Conservation (phyloP, 2,888 invertebrate genomes). For the Apamea sordens region DNA sequence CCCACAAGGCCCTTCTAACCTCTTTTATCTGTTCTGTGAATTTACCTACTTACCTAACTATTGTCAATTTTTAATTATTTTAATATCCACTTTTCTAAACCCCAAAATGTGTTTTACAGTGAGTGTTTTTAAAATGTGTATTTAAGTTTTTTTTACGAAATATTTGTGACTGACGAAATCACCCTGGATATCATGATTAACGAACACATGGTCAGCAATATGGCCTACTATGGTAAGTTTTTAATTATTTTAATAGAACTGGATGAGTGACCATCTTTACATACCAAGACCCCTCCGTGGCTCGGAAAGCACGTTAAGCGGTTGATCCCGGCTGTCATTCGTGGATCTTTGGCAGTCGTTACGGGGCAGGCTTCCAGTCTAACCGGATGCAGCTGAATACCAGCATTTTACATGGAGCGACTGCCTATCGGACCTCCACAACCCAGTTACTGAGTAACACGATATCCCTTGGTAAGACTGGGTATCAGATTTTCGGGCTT, state of each 20-base stretch:
- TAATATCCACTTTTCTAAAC: constrained; percentile 54
- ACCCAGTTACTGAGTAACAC: not conserved
- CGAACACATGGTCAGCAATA: constrained; percentile 81
- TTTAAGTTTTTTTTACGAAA: constrained; percentile 30
- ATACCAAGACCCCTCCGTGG: too few relatives aligned
- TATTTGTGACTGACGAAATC: constrained; percentile 50
- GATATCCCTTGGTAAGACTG: not conserved
- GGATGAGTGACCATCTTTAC: too few relatives aligned
- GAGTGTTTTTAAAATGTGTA: constrained; percentile 57
- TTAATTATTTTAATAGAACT: not conserved
- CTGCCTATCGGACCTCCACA: not conserved
- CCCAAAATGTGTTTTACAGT: constrained; percentile 21
- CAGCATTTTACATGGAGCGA: not conserved
- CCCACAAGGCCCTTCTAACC: too few relatives aligned
- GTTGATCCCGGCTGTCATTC: too few relatives aligned
- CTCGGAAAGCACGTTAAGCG: too few relatives aligned
- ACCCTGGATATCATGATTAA: constrained; percentile 79
- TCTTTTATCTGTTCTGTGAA: too few relatives aligned
- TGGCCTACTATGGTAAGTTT: constrained; percentile 86
- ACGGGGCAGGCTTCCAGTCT: too few relatives aligned
- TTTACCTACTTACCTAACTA: not conserved
- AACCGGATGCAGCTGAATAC: not conserved
- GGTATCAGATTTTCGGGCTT: not conserved
- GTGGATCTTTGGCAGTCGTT: too few relatives aligned
- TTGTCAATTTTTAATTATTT: not conserved